These are phyloP conservation scores for Uloborus plumipes DNA, from an alignment of 2,888 invertebrate species.

Conservation along the genomic window DNA sequence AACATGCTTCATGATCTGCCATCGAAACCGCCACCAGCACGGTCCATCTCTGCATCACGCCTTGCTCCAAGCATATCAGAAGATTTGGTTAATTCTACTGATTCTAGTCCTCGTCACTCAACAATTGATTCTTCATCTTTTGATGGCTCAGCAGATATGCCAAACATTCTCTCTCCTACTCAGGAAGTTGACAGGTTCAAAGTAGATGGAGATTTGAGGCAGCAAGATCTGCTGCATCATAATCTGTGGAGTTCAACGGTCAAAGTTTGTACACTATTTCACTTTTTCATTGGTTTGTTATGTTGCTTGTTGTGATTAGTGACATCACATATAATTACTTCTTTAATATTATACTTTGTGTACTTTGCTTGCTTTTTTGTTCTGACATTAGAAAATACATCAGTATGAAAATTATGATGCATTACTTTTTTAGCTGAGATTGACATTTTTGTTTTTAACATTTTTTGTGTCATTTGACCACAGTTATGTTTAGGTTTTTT, in stretches of 20 bases:
- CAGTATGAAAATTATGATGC: no score
- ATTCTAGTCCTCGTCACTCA: conserved; percentile 67
- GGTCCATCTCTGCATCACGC: conserved; percentile 66
- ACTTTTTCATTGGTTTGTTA: no score
- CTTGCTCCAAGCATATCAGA: conserved; percentile 66
- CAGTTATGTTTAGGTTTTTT: no score
- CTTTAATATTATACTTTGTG: no score
- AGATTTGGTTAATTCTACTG: conserved; percentile 54
- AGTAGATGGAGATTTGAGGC: conserved; percentile 36
- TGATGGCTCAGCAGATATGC: conserved; percentile 36
- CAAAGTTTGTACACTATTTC: conserved; percentile 25
- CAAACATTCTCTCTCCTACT: conserved; percentile 34
- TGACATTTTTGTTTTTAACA: no score
- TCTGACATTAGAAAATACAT: no score
- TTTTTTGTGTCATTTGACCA: no score
- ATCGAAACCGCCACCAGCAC: conserved; percentile 63
- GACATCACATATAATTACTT: no score
- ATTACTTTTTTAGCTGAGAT: no score
- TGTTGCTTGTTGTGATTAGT: no score
- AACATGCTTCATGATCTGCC: conserved; percentile 86
- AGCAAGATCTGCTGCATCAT: conserved; percentile 62
- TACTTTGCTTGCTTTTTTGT: no score
- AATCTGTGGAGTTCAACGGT: conserved; percentile 63
- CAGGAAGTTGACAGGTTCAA: conserved; percentile 39
- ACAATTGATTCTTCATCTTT: conserved; percentile 42